Base-by-base conservation (phyloP, 2,888 invertebrate species). In the Invenusta paracnida region DNA sequence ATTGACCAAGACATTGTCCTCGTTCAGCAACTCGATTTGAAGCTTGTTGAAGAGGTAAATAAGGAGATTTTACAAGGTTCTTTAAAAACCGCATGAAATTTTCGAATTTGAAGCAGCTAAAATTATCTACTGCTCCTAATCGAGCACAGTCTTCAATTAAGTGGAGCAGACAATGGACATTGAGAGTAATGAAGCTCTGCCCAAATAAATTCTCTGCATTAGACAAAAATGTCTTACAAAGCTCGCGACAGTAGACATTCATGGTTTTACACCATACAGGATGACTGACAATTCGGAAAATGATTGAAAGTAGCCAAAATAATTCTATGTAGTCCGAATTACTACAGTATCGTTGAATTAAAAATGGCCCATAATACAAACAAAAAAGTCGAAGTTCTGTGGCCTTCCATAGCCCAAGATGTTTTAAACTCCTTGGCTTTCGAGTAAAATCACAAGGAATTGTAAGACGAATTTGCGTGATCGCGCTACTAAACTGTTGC, bases 51-150 rank as follows among this genome's bases (percentile, higher is more conserved):
- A 73, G 73, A 13, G 73, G 73, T 13, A 2, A 13, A 48, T 11
- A 48, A 23, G 73, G 73, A 73, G 73, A 73, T 2, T 73, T 5
- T 13, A 73, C 23, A 73, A 5, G 27, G 27, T 73, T 73, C 27
- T 73, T 73, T n/a, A 73, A n/a, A 23, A 73, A 73, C 2, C 27
- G 11, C 27, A 73, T 13, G 23, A 73, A 73, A 23, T 25, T 73
- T 23, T 73, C 73, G 23, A 25, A 73, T 73, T 73, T 73, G 23
- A 73, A 73, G 73, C 73, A 73, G 23, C 73, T 73, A 25, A 73
- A 73, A 23, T 73, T n/a, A 23, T 73, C 73, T 73, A 73, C 11
- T 2, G 17, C 25, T 5, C 73, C 73, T 13, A 73, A 73, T 5
- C 2, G 27, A 2, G 2, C 27, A n/a, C 11, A 5, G 23, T 73